Base-by-base conservation (phyloP, 2,797 vertebrate genomes). In the Steatocranus sp. region DNA sequence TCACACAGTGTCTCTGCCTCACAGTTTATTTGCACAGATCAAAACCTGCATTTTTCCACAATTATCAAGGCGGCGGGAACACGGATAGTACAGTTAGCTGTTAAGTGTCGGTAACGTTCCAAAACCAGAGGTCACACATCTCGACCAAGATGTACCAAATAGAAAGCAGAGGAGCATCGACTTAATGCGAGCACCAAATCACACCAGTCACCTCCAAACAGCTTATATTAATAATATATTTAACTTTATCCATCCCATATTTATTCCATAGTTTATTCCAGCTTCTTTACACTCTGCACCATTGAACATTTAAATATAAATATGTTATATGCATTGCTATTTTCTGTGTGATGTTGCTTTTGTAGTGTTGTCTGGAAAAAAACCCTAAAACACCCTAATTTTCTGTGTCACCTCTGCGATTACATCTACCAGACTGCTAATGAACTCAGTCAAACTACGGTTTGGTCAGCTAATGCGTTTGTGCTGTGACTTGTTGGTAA, bases 361-460 rank as follows among this genome's bases (percentile, higher is more conserved):
- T 43, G 41, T 43, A 7, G 41, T 43, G 7, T 61, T 61, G 18
- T 61, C 18, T 61, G 30, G 30, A 11, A 34, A 34, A 56, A 58
- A 11, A 0, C 1, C 15, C 27, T 10, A 4, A 32, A 32, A 32
- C 27, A 32, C 17, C 30, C 20, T 0, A 4, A 23, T 70, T 27
- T 46, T 48, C 41, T 0, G 3, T 15, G 61, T 15, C 36, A 41
- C 20, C 14, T 17, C 8, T 25, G 36, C 36, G 15, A 2, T 41
- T 25, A 25, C 20, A 25, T 11, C 23, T 27, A 17, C 20, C 12
- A 43, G 18, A 0, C 20, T 68, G 38, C 15, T 43, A 27, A 27
- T 27, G 41, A 70, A 70, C 23, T 0, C 18, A 0, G 5, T 70
- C 4, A 46, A 11, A 46, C 4, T 0, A 17, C 2, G 10, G 7